These are phyloP conservation scores for Limnephilus auricula DNA, from an alignment of 2,888 invertebrate genomes.

Conservation along the genomic window DNA sequence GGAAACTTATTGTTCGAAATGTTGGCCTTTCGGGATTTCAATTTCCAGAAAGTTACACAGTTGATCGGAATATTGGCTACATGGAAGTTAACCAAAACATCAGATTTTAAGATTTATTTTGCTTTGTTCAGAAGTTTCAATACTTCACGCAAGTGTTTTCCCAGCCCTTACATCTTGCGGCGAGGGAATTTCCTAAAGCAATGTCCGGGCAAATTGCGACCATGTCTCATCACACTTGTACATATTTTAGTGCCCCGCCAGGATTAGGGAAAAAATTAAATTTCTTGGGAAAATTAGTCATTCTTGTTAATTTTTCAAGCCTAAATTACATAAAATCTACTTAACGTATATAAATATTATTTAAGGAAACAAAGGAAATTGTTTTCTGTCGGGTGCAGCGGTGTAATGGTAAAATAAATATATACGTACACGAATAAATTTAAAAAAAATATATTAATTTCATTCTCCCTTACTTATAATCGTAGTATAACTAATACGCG, in stretches of 20 bases:
- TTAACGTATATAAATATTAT: neutral
- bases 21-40: too few relatives aligned
- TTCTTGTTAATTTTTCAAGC: neutral
- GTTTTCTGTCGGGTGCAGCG: neutral
- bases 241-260: neutral
- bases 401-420: neutral
- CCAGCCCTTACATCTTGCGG: neutral
- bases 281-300: neutral
- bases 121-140: neutral
- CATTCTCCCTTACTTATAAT: too few relatives aligned
- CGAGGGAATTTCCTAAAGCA: neutral
- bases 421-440: too few relatives aligned
- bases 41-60: too few relatives aligned
- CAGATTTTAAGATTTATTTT: neutral
- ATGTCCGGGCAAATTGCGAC: neutral
- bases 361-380: neutral
- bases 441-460: too few relatives aligned
- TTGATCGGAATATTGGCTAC: too few relatives aligned
- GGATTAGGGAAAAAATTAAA: neutral
- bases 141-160: neutral
- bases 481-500: too few relatives aligned
- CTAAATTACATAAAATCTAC: neutral
- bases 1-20: too few relatives aligned
- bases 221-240: constrained; percentile 2
- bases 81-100: neutral